Evolutionary conservation across 2,797 vertebrate genomes (phyloP), one percentile per base, ranked within the genome.

Genomic region (Tinamus major): DNA sequence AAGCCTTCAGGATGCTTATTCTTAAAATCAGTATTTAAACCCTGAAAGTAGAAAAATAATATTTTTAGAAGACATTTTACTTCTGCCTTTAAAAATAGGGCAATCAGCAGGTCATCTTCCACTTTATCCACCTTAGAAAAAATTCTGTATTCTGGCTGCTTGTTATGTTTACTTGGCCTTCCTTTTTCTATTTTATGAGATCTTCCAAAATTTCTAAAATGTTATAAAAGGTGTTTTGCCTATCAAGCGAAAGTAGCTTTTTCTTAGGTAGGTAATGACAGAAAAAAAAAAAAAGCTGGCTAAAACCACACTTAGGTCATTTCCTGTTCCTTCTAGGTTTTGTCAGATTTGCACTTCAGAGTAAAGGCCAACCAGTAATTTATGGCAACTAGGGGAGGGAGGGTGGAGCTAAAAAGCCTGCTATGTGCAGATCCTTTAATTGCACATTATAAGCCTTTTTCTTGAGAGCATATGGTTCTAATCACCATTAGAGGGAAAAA

Each of bases 251-350:
- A 92, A 91, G 77, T 35, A 63, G 48, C n/a, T 51, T 39, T 51
- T 91, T 86, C 56, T 84, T 88, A 85, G 86, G 88, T 87, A 94
- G 95, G 86, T 90, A 93, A 93, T 71, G 80, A 92, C 82, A 87
- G 48, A 62, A 92, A 94, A 95, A 76, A 49, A 49, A 88, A 82
- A 49, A 94, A 94, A 94, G 72, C 55, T 64, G 74, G 44, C 88
- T 90, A 87, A 93, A 96, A 93, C 94, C 94, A 93, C 94, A 96
- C 90, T 95, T 91, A 96, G 84, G 79, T 94, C 92, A 96, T 94
- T 96, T 96, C 95, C 92, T 96, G 94, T 94, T 96, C 96, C 93
- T 95, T 96, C 96, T 92, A 96, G 96, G 96, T 96, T 94, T 95
- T 94, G 90, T 92, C 87, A 93, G 90, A 77, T 94, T 85, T 74